Evolutionary conservation across 1,140 invertebrate species (phyloP).

Genomic region (Drosophila pectinifera): DNA sequence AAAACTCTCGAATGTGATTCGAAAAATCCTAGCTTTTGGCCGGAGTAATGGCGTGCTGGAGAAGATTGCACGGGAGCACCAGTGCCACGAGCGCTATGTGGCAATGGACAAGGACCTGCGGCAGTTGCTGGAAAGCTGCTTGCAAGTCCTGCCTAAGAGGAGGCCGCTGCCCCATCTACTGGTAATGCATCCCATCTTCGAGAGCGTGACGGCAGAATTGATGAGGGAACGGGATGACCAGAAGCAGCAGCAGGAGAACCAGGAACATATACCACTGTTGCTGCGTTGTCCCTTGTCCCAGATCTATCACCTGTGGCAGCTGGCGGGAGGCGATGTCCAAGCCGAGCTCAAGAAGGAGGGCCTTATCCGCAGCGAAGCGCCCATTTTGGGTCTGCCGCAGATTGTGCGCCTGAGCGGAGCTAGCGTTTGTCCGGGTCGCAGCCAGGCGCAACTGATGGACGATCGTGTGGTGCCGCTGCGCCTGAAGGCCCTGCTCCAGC

Average conservation of each 20-base stretch:
- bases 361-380: slow-evolving; percentile 92
- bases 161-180: slow-evolving; percentile 88
- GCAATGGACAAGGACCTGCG: slow-evolving; percentile 85
- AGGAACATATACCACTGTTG: slow-evolving; percentile 44
- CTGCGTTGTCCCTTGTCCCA: slow-evolving; percentile 88
- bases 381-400: slow-evolving; percentile 92
- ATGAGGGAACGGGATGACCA: not conserved
- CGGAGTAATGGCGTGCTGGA: slow-evolving; percentile 89
- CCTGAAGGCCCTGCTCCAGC: slow-evolving; percentile 91
- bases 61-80: slow-evolving; percentile 91
- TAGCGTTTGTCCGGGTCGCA: slow-evolving; percentile 90
- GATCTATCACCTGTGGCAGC: slow-evolving; percentile 97
- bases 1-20: slow-evolving; percentile 90
- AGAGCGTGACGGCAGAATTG: not conserved
- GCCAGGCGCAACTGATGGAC: slow-evolving; percentile 92
- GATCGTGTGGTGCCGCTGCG: slow-evolving; percentile 93
- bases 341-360: slow-evolving; percentile 96
- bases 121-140: slow-evolving; percentile 89
- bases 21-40: slow-evolving; percentile 91
- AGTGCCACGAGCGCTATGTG: slow-evolving; percentile 88
- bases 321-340: slow-evolving; percentile 97
- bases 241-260: not conserved
- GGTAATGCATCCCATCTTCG: slow-evolving; percentile 83
- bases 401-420: slow-evolving; percentile 92
- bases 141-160: slow-evolving; percentile 88